These are phyloP conservation scores for Phyto melanocephala DNA, from an alignment of 2,888 invertebrate genomes.

Conservation along the genomic window DNA sequence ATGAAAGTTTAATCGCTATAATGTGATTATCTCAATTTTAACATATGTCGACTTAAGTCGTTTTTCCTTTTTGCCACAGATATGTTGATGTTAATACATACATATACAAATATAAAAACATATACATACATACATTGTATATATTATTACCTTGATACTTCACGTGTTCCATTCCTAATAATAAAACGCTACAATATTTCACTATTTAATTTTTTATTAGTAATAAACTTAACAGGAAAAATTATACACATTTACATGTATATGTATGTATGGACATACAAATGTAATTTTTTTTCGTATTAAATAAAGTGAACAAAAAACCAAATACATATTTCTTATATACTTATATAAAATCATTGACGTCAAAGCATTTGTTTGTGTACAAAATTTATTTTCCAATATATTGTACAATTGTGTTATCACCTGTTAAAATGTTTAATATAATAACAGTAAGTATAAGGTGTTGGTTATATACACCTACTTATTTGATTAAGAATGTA, in stretches of 20 bases:
- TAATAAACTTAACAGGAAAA: constrained; percentile 1
- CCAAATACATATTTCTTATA: constrained; percentile 32
- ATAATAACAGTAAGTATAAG: too few relatives aligned
- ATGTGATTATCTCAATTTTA: too few relatives aligned
- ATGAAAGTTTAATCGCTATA: too few relatives aligned
- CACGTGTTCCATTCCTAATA: neutral
- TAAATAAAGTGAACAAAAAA: neutral
- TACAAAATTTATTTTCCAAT: neutral
- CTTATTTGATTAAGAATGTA: neutral
- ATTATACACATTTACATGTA: too few relatives aligned
- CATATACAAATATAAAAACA: too few relatives aligned
- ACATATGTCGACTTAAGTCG: too few relatives aligned
- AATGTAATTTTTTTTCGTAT: neutral
- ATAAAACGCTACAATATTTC: neutral
- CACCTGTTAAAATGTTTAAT: constrained; percentile 31
- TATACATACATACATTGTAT: neutral
- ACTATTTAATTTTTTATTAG: neutral
- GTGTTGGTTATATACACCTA: neutral
- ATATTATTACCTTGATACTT: neutral
- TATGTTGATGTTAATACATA: too few relatives aligned
- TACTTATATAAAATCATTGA: constrained; percentile 37
- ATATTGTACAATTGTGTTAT: neutral
- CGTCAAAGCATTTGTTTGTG: constrained; percentile 36
- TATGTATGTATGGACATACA: too few relatives aligned
- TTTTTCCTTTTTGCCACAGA: too few relatives aligned